Conservation (phyloP, 2,888 invertebrate species). For the Teleiodes luculella region DNA sequence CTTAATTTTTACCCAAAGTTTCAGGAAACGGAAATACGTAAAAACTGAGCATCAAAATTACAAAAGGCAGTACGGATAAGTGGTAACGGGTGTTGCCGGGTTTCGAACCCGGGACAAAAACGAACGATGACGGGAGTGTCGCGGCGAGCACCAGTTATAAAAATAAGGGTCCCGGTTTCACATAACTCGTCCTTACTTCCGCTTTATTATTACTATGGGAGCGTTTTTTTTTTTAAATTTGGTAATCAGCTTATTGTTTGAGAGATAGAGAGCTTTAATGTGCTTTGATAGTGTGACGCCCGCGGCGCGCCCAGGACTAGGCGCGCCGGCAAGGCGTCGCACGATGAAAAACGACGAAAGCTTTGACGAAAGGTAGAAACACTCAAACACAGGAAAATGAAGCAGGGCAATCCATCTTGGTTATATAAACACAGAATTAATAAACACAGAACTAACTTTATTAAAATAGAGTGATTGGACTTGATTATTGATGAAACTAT, state of each 20-base stretch:
- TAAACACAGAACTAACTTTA: no score
- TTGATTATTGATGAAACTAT: no score
- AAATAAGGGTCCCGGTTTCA: constrained; percentile 36
- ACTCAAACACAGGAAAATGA: no score
- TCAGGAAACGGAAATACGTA: constrained; percentile 10
- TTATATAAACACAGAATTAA: no score
- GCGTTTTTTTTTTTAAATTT: not conserved
- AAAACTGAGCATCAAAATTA: constrained; percentile 1
- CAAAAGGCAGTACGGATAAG: constrained; percentile 1
- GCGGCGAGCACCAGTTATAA: constrained; percentile 39
- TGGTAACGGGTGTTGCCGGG: constrained; percentile 29
- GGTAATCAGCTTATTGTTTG: no score
- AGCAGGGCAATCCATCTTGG: no score
- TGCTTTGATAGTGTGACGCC: not conserved
- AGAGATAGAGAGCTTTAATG: no score
- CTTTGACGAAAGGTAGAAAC: no score
- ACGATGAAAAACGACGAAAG: no score
- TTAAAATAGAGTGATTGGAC: no score
- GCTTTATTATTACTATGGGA: constrained; percentile 48
- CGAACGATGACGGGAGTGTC: constrained; percentile 55
- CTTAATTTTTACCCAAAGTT: not conserved
- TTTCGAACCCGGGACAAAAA: constrained; percentile 44
- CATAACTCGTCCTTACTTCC: constrained; percentile 48
- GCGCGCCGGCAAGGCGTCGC: no score
- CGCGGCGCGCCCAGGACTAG: not conserved